phyloP scores from a whole-genome alignment of 2,888 invertebrate species.

The Prenolepis imparis region DNA sequence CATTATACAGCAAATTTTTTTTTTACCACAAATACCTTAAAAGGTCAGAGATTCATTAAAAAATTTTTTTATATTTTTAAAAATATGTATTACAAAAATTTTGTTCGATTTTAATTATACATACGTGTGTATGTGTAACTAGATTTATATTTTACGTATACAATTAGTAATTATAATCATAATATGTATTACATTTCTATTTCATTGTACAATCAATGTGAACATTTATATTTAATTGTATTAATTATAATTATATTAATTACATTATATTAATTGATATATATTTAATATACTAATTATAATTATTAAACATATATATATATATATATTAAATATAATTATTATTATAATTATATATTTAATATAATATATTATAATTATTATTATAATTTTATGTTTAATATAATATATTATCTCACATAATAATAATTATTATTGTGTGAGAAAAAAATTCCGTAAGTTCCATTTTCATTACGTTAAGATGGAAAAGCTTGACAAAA shows the following conservation, averaged over 20 bases:
- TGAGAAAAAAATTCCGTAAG: neutral
- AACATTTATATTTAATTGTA: constrained; percentile 12
- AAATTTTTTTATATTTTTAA: neutral
- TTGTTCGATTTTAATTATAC: neutral
- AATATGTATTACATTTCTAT: neutral
- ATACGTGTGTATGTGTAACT: neutral
- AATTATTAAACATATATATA: neutral
- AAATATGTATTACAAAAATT: neutral
- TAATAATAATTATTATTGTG: neutral
- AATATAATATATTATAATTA: neutral
- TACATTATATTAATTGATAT: too few species aligned
- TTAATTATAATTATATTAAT: neutral
- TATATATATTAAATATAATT: neutral
- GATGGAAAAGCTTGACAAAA: neutral
- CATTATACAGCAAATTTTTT: neutral
- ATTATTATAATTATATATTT: neutral
- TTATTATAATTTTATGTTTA: neutral
- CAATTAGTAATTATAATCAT: constrained; percentile 17
- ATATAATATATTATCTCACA: too few species aligned
- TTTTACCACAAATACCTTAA: neutral
- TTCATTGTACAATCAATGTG: neutral
- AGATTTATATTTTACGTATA: constrained; percentile 34
- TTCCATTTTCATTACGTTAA: neutral
- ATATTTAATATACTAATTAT: neutral
- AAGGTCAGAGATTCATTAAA: neutral